A percentile compares a stretch with the other conserved stretches of the same genome.
Evolutionary conservation across 1,140 invertebrate genomes (phyloP).

Genomic region (Triops longicaudatus): DNA sequence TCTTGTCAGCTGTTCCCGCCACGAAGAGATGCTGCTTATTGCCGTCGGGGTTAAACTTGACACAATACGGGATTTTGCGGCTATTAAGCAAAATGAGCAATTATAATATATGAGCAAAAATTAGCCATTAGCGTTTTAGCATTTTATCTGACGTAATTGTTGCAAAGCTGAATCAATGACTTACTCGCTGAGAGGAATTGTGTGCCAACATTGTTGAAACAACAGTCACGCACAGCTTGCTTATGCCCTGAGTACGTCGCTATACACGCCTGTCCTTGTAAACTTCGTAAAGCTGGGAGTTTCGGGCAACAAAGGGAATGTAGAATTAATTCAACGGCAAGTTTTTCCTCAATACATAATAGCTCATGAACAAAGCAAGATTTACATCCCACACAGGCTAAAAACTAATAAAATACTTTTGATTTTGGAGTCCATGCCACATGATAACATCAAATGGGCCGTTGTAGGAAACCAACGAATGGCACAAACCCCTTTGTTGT

Average conservation of each 20-base stretch:
- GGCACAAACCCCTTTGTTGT: slow-evolving; percentile 93
- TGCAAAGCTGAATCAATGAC: too few species aligned
- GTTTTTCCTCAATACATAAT: too few species aligned
- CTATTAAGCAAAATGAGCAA: too few species aligned
- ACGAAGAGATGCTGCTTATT: too few species aligned
- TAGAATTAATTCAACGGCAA: slow-evolving; percentile 10
- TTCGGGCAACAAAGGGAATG: neutral
- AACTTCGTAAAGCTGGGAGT: slow-evolving; percentile 86
- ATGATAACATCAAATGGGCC: slow-evolving; percentile 89
- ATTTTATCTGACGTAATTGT: too few species aligned
- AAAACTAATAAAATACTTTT: slow-evolving; percentile 53
- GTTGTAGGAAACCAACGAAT: slow-evolving; percentile 92
- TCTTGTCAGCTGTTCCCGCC: too few species aligned
- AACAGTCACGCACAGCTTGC: slow-evolving; percentile 92
- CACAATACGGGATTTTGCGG: too few species aligned
- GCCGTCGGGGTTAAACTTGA: too few species aligned
- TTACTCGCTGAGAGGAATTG: slow-evolving; percentile 84
- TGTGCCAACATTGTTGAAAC: slow-evolving; percentile 89
- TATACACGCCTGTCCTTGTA: slow-evolving; percentile 88
- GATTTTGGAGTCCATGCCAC: slow-evolving; percentile 93
- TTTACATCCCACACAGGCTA: too few species aligned
- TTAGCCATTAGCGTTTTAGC: too few species aligned
- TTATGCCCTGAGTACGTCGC: slow-evolving; percentile 93
- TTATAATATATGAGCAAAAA: too few species aligned
- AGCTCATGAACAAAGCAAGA: too few species aligned